Conservation (phyloP, 2,888 invertebrate species). For the Ptychoptera contaminata region DNA sequence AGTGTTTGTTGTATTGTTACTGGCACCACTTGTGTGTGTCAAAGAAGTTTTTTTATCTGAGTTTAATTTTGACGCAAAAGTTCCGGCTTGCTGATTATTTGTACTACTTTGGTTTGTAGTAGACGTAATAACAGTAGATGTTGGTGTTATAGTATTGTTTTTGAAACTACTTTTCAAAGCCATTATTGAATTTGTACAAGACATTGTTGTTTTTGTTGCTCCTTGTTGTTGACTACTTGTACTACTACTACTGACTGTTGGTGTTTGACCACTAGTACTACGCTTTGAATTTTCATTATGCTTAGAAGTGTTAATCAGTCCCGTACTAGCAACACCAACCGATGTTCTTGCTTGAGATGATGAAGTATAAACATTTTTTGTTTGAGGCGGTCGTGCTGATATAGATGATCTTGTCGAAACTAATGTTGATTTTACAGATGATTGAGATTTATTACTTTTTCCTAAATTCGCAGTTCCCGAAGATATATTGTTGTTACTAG, state of each 20-base stretch:
- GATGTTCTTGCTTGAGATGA: neutral
- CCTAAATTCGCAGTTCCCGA: constrained; percentile 1
- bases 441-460: neutral
- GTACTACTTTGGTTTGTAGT: constrained; percentile 7
- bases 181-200: constrained; percentile 39
- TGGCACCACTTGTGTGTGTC: constrained; percentile 8
- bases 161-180: constrained; percentile 27
- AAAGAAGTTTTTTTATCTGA: constrained; percentile 23
- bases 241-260: constrained; percentile 19
- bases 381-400: constrained; percentile 14
- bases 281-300: neutral
- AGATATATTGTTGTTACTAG: constrained; percentile 10
- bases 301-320: too few relatives aligned
- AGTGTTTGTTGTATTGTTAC: constrained; percentile 7
- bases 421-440: neutral
- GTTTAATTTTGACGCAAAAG: constrained; percentile 35
- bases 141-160: constrained; percentile 20
- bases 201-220: constrained; percentile 38
- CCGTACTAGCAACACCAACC: neutral
- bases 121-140: constrained; percentile 15
- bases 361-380: constrained; percentile 1
- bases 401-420: neutral
- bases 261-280: constrained; percentile 13
- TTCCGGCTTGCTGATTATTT: constrained; percentile 14
- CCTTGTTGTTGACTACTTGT: constrained; percentile 12